Evolutionary conservation across 2,888 invertebrate genomes (phyloP), one percentile per base, ranked within the genome.

Genomic region (Cataglyphis albicans): DNA sequence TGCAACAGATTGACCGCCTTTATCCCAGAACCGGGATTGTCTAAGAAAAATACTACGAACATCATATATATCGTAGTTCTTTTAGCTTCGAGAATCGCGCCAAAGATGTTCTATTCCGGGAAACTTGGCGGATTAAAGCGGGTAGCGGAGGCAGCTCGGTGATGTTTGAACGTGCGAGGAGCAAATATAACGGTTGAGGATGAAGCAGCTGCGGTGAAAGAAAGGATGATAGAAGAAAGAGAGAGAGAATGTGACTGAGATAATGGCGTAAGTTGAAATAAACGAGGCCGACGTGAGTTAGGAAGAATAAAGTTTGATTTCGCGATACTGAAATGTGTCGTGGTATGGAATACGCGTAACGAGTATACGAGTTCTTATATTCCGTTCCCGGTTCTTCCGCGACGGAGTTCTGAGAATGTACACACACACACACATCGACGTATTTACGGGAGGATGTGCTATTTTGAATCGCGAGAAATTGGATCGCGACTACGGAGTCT

Each of bases 331-430:
- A 73, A 78, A 73, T 44, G 59, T 72, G 44, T 78, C 78, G 57
- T 18, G 59, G 57, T 44, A 72, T 59, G 78, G 73, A 78, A 78
- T 72, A 29, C 29, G 78, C 59, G 44, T 78, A 73, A 78, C 57
- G 73, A n/a, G n/a, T n/a, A n/a, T n/a, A n/a, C n/a, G n/a, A 78
- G 78, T 78, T 78, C 74, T 78, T 78, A 78, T 78, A 73, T 78
- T 70, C 73, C 41, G 29, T 38, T 68, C 15, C 18, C 18, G 52
- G 3, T 48, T 48, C 32, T 35, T 29, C 41, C 35, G 59, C 25
- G 32, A 63, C 32, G 18, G 44, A 44, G 74, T 41, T 68, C 55
- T 18, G 29, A 25, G 38, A 4, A 29, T 32, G 32, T 18, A 65
- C 25, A 25, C 29, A 29, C 29, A 29, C 29, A 29, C 29, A 29